Evolutionary conservation across 2,888 invertebrate genomes (phyloP).

Genomic region (Cataglyphis livida): DNA sequence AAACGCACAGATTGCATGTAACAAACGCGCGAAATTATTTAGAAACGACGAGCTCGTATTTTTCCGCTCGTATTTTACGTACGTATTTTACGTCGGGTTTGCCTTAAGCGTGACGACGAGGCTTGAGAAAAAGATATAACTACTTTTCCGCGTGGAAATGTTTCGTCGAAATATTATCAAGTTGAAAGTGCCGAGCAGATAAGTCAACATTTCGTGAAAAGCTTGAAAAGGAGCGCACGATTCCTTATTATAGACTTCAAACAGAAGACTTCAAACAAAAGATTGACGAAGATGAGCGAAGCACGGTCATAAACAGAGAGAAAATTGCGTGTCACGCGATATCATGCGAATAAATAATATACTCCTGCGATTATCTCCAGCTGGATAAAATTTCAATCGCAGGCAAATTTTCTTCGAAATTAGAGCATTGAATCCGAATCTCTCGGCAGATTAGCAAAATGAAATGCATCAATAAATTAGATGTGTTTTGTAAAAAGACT

Average conservation of each 20-base stretch:
- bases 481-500: not conserved
- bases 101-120: not conserved
- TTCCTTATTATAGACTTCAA: slow-evolving; percentile 2
- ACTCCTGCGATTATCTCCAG: not conserved
- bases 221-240: slow-evolving; percentile 15
- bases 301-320: slow-evolving; percentile 27
- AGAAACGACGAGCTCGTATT: not conserved
- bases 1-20: slow-evolving; percentile 10
- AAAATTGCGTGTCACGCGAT: slow-evolving; percentile 18
- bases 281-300: not conserved
- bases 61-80: not conserved
- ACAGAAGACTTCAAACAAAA: not conserved
- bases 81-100: not conserved
- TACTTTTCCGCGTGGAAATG: slow-evolving; percentile 22
- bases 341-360: slow-evolving; percentile 14
- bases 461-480: not conserved
- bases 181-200: slow-evolving; percentile 7
- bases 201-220: slow-evolving; percentile 34
- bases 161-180: slow-evolving; percentile 31
- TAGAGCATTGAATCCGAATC: not conserved
- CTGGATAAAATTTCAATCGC: slow-evolving; percentile 17
- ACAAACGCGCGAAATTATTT: slow-evolving; percentile 25
- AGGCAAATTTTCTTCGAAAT: not conserved
- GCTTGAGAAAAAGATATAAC: slow-evolving; percentile 8
- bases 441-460: not conserved